Evolutionary conservation across 1,140 invertebrate species (phyloP).

Genomic region (Antheraea pernyi): DNA sequence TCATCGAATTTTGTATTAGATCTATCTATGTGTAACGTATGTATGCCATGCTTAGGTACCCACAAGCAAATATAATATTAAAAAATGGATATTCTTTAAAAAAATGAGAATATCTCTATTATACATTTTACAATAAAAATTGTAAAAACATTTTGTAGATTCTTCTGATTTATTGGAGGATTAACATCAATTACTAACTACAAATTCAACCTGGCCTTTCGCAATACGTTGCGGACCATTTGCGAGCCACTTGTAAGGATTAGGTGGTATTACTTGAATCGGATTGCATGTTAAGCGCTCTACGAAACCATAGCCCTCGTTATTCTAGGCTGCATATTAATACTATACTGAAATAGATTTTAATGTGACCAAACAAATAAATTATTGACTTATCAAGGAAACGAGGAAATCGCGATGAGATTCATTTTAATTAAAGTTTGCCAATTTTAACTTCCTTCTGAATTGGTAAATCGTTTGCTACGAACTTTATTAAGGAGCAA

Average conservation of each 20-base stretch:
- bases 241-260: constrained; percentile 65
- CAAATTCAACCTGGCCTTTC: constrained; percentile 66
- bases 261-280: constrained; percentile 74
- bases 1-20: too few relatives aligned
- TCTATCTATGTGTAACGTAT: too few relatives aligned
- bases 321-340: constrained; percentile 32
- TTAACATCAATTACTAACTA: constrained; percentile 71
- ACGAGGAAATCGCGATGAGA: constrained; percentile 37
- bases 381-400: constrained; percentile 41
- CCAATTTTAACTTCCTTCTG: constrained; percentile 56
- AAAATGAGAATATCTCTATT: neutral
- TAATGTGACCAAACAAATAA: constrained; percentile 35
- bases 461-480: constrained; percentile 26
- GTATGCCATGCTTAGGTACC: too few relatives aligned
- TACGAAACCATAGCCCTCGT: constrained; percentile 62
- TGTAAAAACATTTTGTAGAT: neutral
- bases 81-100: too few relatives aligned
- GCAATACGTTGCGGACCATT: constrained; percentile 62
- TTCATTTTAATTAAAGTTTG: constrained; percentile 67
- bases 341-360: constrained; percentile 32
- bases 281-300: constrained; percentile 70
- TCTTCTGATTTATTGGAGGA: constrained; percentile 26
- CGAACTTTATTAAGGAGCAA: constrained; percentile 32
- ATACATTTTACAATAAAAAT: neutral
- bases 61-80: too few relatives aligned